Base-by-base conservation (phyloP, 2,888 invertebrate species). In the Chymomyza procnemis region DNA sequence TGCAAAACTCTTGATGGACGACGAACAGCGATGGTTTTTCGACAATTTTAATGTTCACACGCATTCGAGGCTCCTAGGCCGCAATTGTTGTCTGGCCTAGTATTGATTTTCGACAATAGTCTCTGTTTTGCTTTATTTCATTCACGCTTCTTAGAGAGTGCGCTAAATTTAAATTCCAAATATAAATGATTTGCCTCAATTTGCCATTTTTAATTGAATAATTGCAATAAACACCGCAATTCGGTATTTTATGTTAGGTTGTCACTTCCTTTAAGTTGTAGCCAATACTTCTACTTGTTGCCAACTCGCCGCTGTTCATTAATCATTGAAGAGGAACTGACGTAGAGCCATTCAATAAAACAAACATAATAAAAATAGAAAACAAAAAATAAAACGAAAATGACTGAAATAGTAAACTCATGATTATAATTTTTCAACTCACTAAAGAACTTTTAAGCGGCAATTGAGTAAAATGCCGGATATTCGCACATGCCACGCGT, bases 1-100 rank as follows among this genome's bases (percentile, higher is more conserved):
- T 88, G 87, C 88, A 78, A 87, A 88, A 79, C 76, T 78, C 87
- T 84, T 84, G 88, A 88, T 86, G 85, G 85, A 84, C 82, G 87
- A 18, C 18, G 34, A 12, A 41, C 12, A 41, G 70, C 85, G 71
- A 67, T 69, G 75, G 62, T 74, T 68, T 64, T 69, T 61, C 61
- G 34, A 26, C 69, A 74, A 74, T 61, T 74, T 67, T 67, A 75
- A 64, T 73, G 71, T 69, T 71, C 66, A 64, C 61, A 74, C 63
- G 66, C 12, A 59, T 55, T 2, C 30, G 12, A 41, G 12, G 46
- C 18, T 6, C 52, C 12, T 9, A 41, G 12, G 34, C 34, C 12
- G 34, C 12, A 41, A 50, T n/a, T 14, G 19, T 14, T 50, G 8
- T 18, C 19, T 6, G 19, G 9, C n/a, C n/a, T n/a, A n/a, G n/a